Percentiles rank a stretch among this genome's conserved stretches.
These are phyloP conservation scores for Papilio helenus DNA, from an alignment of 1,140 invertebrate genomes.

Conservation along the genomic window DNA sequence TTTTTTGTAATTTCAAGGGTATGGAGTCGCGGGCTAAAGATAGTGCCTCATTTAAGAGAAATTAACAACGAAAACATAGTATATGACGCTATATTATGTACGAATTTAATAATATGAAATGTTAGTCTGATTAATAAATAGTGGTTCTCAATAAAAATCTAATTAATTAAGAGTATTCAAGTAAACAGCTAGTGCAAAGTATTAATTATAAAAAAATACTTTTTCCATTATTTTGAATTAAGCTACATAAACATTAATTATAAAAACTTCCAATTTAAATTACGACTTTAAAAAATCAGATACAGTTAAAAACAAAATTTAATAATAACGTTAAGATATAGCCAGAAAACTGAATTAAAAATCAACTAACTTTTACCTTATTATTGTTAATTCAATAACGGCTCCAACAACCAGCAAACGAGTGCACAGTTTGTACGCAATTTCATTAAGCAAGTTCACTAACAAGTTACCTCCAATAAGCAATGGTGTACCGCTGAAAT, in stretches of 20 bases:
- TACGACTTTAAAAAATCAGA: background rate
- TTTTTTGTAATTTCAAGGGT: too few species aligned
- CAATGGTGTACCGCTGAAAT: background rate
- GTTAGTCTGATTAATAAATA: background rate
- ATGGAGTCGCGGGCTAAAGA: too few species aligned
- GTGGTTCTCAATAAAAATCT: background rate
- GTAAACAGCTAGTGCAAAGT: background rate
- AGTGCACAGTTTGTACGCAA: background rate
- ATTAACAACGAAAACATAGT: too few species aligned
- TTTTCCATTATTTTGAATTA: background rate
- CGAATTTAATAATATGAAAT: too few species aligned
- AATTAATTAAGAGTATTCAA: background rate
- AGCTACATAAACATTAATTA: too few species aligned
- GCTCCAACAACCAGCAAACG: slow-evolving; percentile 1
- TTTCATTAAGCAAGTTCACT: slow-evolving; percentile 13
- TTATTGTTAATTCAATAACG: background rate
- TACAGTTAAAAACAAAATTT: background rate
- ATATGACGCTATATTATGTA: too few species aligned
- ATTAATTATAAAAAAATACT: background rate
- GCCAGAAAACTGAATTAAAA: background rate
- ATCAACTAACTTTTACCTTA: background rate
- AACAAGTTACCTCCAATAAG: slow-evolving; percentile 6
- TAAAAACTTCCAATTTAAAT: too few species aligned
- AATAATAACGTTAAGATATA: background rate
- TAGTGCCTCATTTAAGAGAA: too few species aligned